These are phyloP conservation scores for Recurvirostra avosetta DNA, from an alignment of 2,113 vertebrate genomes.

Conservation along the genomic window DNA sequence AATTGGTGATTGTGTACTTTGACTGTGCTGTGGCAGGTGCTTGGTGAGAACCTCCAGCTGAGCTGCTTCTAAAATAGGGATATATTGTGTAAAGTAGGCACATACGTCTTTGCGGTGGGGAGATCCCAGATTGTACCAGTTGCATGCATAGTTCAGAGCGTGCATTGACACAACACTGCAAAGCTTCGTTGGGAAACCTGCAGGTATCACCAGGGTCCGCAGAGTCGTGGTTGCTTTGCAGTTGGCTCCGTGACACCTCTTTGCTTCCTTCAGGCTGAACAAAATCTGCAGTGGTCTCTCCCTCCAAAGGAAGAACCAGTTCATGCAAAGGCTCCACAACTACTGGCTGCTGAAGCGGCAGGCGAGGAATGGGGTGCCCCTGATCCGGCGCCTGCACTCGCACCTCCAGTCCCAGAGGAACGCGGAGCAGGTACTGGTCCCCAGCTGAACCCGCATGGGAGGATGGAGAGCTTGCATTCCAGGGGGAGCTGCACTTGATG, in stretches of 20 bases:
- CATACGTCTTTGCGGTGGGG: not conserved
- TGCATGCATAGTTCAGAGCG: not conserved
- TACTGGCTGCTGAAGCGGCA: constrained; percentile 97
- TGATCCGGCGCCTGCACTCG: constrained; percentile 89
- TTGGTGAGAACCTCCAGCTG: not conserved
- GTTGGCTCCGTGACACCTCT: constrained; percentile 11
- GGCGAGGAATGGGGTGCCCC: constrained; percentile 91
- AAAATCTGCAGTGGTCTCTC: constrained; percentile 91
- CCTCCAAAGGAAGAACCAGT: constrained; percentile 93
- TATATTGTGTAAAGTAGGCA: not conserved
- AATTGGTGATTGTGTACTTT: not conserved
- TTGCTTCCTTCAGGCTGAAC: constrained; percentile 83
- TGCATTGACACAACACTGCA: not conserved
- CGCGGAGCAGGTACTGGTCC: constrained; percentile 81
- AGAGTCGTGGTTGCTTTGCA: not conserved
- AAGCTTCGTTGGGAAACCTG: not conserved
- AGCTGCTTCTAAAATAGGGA: not conserved
- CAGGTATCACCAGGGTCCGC: not conserved
- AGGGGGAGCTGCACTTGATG: not conserved
- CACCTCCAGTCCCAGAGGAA: constrained; percentile 87
- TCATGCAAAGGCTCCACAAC: constrained; percentile 94
- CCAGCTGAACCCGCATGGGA: fast-evolving
- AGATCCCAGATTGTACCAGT: not conserved
- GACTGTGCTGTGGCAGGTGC: not conserved
- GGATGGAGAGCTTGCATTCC: not conserved